Percentiles rank a stretch among this genome's conserved stretches.
Conservation (phyloP, 64 coral and sea anemone species). For the Actinia tenebrosa region DNA sequence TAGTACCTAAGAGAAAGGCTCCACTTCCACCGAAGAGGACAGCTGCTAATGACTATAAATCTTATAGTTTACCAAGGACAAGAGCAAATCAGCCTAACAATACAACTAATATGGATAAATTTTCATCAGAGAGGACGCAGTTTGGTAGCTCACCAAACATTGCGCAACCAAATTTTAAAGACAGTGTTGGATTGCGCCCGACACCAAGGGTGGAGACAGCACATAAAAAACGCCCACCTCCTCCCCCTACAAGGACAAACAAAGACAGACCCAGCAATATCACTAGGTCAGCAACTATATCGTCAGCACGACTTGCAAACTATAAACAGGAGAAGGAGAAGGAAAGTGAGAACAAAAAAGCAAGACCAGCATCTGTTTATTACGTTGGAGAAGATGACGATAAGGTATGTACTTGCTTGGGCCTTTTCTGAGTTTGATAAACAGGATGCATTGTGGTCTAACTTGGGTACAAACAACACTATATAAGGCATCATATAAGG, state of each 20-base stretch:
- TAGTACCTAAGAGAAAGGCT: conserved; percentile 40
- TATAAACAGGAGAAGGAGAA: conserved; percentile 19
- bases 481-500: too few relatives aligned
- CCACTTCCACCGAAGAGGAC: conserved; percentile 35
- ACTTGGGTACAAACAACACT: too few relatives aligned
- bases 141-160: background rate
- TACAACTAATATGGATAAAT: background rate
- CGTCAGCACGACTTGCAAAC: background rate
- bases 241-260: conserved; percentile 2
- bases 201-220: background rate
- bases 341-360: background rate
- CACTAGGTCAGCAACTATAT: conserved; percentile 15
- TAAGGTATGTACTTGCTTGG: background rate
- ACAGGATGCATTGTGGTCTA: too few relatives aligned
- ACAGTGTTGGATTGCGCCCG: background rate
- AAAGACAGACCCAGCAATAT: background rate
- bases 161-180: background rate
- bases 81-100: background rate
- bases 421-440: too few relatives aligned
- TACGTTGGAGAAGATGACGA: conserved; percentile 6
- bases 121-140: background rate
- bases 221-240: conserved; percentile 15
- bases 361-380: conserved; percentile 16
- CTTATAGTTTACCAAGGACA: background rate
- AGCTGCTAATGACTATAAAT: background rate